Base-by-base conservation (phyloP, 92 coral and sea anemone species). In the Paragorgia papillata region DNA sequence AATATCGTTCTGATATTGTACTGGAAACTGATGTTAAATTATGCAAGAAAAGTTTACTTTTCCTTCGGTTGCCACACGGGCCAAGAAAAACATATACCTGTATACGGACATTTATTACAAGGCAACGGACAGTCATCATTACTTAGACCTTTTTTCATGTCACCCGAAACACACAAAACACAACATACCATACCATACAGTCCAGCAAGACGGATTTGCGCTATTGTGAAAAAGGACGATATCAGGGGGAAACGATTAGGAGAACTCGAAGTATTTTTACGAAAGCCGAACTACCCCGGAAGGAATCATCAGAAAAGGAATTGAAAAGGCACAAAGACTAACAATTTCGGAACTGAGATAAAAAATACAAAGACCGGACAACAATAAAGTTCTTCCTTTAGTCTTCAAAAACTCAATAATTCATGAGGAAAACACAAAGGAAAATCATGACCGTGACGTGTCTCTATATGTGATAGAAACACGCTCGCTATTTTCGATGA, bases 111-210 rank as follows among this genome's bases (percentile, higher is more conserved):
- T 43, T 9, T 43, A 43, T 18, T 43, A 43, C 50, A 43, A 43
- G 18, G 9, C 50, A 43, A 43, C 50, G 9, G 50, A 43, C 18
- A 43, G 50, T 18, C 50, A 43, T 18, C 50, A 43, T 9, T 43
- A 43, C 18, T 18, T 43, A 43, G 50, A 43, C 18, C 18, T 51
- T 51, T 51, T 51, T 22, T 51, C n/a, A 5, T 17, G n/a, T 22
- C 58, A 51, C 26, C 58, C 58, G 20, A 51, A 51, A 51, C 58
- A 51, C 58, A 51, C 58, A 22, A 51, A 51, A 51, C 58, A 51
- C 17, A 51, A 51, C 58, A 51, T 51, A 51, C 4, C 58, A 51
- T 17, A 17, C 58, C 58, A 17, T 51, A 17, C 58, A 51, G 8
- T 22, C 58, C 17, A 51, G 58, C 58, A 17, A 51, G 58, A 51